Evolutionary conservation across 2,888 invertebrate genomes (phyloP).

Genomic region (Sminthurides aquaticus): DNA sequence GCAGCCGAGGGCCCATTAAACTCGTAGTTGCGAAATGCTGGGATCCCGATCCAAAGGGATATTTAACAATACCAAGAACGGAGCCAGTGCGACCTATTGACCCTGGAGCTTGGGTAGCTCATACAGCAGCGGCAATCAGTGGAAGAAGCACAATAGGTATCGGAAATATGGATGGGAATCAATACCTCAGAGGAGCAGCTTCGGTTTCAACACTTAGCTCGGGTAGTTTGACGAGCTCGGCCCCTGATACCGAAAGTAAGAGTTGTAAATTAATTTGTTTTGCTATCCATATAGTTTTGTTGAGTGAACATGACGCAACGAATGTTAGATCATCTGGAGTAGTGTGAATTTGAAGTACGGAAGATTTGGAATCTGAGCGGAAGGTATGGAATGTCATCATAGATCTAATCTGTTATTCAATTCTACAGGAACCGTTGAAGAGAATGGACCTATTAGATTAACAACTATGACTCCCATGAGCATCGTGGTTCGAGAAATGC

Average conservation of each 20-base stretch:
- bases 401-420: too few species aligned
- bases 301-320: background rate
- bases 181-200: slow-evolving; percentile 51
- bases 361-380: too few species aligned
- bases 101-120: slow-evolving; percentile 99
- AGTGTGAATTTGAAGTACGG: too few species aligned
- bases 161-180: slow-evolving; percentile 43
- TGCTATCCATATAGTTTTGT: background rate
- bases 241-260: slow-evolving; percentile 67
- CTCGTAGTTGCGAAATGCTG: slow-evolving; percentile 98
- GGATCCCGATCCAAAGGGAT: slow-evolving; percentile 98
- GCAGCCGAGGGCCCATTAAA: slow-evolving; percentile 97
- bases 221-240: slow-evolving; percentile 60
- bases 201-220: slow-evolving; percentile 66
- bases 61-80: slow-evolving; percentile 94
- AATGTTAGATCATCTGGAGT: too few species aligned
- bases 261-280: slow-evolving; percentile 39
- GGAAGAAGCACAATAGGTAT: slow-evolving; percentile 7
- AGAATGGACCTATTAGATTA: slow-evolving; percentile 50
- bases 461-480: slow-evolving; percentile 77
- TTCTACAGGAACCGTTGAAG: slow-evolving; percentile 58
- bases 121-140: slow-evolving; percentile 68
- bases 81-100: slow-evolving; percentile 98
- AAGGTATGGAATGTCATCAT: too few species aligned
- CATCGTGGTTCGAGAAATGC: slow-evolving; percentile 88